A percentile compares a stretch with the other conserved stretches of the same genome.
Conservation (phyloP, 2,888 invertebrate species). For the Lepidonotus clava region DNA sequence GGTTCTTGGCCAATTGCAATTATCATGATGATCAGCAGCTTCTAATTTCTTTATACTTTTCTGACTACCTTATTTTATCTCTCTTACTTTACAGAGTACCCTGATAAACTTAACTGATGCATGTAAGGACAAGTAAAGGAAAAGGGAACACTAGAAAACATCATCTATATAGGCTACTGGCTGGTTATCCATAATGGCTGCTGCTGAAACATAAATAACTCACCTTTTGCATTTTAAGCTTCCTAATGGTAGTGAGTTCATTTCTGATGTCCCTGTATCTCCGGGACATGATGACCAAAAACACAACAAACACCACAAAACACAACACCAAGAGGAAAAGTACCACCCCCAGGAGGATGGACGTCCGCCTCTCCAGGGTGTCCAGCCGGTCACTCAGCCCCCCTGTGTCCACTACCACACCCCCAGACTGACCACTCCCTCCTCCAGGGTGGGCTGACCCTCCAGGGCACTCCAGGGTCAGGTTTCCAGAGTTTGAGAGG, state of each 20-base stretch:
- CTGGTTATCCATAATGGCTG: too few species aligned
- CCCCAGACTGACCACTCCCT: background rate
- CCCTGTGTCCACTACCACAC: background rate
- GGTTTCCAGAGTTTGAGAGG: background rate
- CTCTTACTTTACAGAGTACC: too few species aligned
- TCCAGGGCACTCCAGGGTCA: background rate
- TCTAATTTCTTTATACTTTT: too few species aligned
- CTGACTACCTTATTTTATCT: too few species aligned
- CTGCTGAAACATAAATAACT: too few species aligned
- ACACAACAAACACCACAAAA: background rate
- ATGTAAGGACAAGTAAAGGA: too few species aligned
- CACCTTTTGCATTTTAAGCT: slow-evolving; percentile 29
- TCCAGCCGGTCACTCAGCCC: background rate
- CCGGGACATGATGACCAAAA: background rate
- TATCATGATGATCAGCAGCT: too few species aligned
- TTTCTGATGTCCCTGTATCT: slow-evolving; percentile 28
- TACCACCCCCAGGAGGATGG: background rate
- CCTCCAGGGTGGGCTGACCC: background rate
- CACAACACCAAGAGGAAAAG: background rate
- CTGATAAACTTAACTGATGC: too few species aligned
- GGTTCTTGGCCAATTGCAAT: too few species aligned
- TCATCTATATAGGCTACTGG: too few species aligned
- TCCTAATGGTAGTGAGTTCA: slow-evolving; percentile 36
- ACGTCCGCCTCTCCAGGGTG: background rate
- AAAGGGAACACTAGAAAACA: too few species aligned